Evolutionary conservation across 2,113 vertebrate species (phyloP).

Genomic region (Sterna hirundo): DNA sequence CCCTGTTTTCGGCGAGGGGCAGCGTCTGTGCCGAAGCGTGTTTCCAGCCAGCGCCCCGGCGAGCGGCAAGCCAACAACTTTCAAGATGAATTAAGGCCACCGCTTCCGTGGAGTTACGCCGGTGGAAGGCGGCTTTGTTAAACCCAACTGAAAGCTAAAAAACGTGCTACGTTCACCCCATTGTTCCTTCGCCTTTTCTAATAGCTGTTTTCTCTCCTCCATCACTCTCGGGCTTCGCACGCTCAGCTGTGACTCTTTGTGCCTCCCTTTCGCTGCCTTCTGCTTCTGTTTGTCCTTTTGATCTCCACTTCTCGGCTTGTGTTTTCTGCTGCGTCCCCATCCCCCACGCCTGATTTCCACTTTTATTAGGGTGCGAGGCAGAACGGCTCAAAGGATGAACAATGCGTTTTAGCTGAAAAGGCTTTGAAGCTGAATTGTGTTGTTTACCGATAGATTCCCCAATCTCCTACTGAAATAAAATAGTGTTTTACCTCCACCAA

Average conservation of each 20-base stretch:
- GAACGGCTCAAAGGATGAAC: constrained; percentile 38
- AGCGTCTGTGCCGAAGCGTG: fast-evolving
- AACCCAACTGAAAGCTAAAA: not conserved
- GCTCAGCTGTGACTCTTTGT: constrained; percentile 65
- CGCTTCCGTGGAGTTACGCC: not conserved
- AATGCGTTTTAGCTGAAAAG: constrained; percentile 26
- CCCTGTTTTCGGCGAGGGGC: fast-evolving
- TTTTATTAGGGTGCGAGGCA: constrained; percentile 57
- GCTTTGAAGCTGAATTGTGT: constrained; percentile 44
- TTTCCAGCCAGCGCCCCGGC: not conserved
- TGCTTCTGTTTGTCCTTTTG: constrained; percentile 70
- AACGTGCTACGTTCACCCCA: not conserved
- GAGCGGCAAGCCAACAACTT: not conserved
- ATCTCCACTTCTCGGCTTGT: constrained; percentile 58
- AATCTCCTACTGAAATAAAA: constrained; percentile 34
- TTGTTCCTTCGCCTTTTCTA: constrained; percentile 14
- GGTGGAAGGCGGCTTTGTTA: constrained; percentile 33
- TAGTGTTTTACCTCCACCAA: not conserved
- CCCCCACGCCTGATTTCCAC: constrained; percentile 44
- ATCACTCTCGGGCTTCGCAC: not conserved
- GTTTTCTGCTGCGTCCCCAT: constrained; percentile 18
- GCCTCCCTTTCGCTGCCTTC: constrained; percentile 51
- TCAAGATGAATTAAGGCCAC: not conserved
- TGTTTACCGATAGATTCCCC: constrained; percentile 42
- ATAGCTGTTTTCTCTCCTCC: constrained; percentile 38